A percentile compares a stretch with the other conserved stretches of the same genome.
phyloP scores from a whole-genome alignment of 2,888 invertebrate genomes.

The Electrophaes corylata region DNA sequence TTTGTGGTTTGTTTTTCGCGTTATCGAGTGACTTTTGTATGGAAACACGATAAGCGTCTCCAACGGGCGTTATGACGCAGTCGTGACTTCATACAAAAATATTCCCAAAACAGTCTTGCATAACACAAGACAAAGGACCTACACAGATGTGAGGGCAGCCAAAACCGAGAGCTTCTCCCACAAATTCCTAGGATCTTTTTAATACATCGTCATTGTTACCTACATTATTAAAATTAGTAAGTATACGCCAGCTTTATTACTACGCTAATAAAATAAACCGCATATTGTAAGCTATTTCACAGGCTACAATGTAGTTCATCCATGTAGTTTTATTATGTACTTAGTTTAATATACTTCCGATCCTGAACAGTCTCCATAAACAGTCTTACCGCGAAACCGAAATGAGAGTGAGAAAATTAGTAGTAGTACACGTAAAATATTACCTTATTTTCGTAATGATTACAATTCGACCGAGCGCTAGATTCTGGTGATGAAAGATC shows the following conservation, averaged over 20 bases:
- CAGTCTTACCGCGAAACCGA: too few species aligned
- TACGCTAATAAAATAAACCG: conserved; percentile 52
- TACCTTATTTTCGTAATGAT: neutral
- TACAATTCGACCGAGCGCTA: neutral
- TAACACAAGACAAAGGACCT: too few species aligned
- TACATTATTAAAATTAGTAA: conserved; percentile 46
- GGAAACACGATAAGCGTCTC: too few species aligned
- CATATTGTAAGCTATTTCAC: conserved; percentile 51
- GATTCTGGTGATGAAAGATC: neutral
- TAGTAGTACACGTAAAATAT: neutral
- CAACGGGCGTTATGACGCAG: too few species aligned
- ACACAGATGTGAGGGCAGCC: too few species aligned
- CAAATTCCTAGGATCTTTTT: conserved; percentile 21
- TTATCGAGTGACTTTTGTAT: too few species aligned
- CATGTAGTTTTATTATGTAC: conserved; percentile 49
- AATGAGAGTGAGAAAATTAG: too few species aligned
- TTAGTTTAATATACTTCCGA: conserved; percentile 17
- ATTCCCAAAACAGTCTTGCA: too few species aligned
- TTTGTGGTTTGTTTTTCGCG: too few species aligned
- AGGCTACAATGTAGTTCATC: conserved; percentile 64
- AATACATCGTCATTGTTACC: conserved; percentile 29
- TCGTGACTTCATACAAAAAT: too few species aligned
- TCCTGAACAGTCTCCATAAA: neutral
- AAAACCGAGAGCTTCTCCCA: too few species aligned
- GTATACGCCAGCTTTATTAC: conserved; percentile 45